Percentiles rank a stretch among this genome's conserved stretches.
Evolutionary conservation across 2,113 vertebrate genomes (phyloP).

Genomic region (Semicossyphus pulcher): DNA sequence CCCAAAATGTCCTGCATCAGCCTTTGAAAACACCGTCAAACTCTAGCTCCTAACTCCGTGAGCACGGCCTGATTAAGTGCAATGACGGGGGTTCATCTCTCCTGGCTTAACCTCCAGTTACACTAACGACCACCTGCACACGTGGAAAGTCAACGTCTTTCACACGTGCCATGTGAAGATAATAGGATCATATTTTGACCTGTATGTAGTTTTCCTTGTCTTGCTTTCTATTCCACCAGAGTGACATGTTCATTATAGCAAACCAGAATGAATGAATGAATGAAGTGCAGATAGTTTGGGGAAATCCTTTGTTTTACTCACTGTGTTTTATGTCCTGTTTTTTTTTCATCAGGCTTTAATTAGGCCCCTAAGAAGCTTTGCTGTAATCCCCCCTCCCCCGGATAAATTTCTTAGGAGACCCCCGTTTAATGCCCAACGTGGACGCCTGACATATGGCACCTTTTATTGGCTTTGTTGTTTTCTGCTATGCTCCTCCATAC

Average conservation of each 20-base stretch:
- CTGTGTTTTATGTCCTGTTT: background rate
- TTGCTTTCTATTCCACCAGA: background rate
- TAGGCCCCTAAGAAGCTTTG: slow-evolving; percentile 73
- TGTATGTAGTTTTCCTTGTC: background rate
- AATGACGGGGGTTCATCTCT: background rate
- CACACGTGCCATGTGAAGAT: background rate
- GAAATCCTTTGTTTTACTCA: slow-evolving; percentile 21
- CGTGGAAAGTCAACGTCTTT: slow-evolving; percentile 10
- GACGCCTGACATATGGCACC: slow-evolving; percentile 72
- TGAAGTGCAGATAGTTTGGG: background rate
- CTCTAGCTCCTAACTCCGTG: background rate
- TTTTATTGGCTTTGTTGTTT: slow-evolving; percentile 67
- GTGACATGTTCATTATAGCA: background rate
- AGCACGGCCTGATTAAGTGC: background rate
- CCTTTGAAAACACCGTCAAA: background rate
- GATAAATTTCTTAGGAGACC: slow-evolving; percentile 67
- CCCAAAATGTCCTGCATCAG: background rate
- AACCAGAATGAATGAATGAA: background rate
- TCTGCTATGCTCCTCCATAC: slow-evolving; percentile 36
- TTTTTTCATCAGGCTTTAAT: slow-evolving; percentile 61
- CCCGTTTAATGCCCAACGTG: slow-evolving; percentile 52
- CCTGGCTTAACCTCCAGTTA: background rate
- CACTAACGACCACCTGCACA: background rate
- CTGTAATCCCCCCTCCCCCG: slow-evolving; percentile 59
- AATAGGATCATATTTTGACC: slow-evolving; percentile 19